Conservation (phyloP, 37 sponge, comb jelly and placozoan species). For the Ianthella basta region DNA sequence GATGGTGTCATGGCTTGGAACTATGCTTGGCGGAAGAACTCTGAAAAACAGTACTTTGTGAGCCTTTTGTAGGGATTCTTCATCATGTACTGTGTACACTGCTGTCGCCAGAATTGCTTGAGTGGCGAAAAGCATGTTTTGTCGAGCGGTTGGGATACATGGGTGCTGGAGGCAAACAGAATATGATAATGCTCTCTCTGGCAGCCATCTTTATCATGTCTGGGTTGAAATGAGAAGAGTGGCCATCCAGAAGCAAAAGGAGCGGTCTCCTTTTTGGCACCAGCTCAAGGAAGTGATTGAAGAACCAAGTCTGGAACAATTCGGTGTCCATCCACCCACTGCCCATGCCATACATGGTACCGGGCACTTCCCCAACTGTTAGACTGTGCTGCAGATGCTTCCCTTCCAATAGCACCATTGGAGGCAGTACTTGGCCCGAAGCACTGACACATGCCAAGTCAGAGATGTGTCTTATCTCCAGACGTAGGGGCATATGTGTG, state of each 20-base stretch:
- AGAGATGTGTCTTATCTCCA: constrained; percentile 58
- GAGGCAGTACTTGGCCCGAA: constrained; percentile 43
- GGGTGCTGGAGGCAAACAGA: constrained; percentile 67
- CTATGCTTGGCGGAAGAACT: constrained; percentile 42
- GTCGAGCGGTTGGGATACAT: constrained; percentile 73
- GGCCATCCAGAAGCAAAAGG: constrained; percentile 72
- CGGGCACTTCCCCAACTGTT: constrained; percentile 53
- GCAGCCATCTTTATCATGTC: constrained; percentile 47
- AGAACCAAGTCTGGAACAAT: constrained; percentile 59
- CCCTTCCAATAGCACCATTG: constrained; percentile 50
- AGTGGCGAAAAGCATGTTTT: constrained; percentile 51
- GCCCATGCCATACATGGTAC: constrained; percentile 60
- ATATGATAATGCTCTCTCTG: constrained; percentile 32
- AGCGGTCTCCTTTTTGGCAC: constrained; percentile 44
- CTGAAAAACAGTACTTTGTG: constrained; percentile 14
- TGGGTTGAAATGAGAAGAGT: constrained; percentile 63
- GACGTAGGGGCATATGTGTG: neutral
- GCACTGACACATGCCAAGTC: constrained; percentile 63
- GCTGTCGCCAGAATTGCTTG: constrained; percentile 44
- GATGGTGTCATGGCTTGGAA: constrained; percentile 15
- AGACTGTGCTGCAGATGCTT: constrained; percentile 12
- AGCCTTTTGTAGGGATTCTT: constrained; percentile 49
- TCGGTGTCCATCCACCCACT: constrained; percentile 56
- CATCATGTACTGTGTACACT: constrained; percentile 21
- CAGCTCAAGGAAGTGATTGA: constrained; percentile 30